A percentile compares a stretch with the other conserved stretches of the same genome.
Evolutionary conservation across 2,888 invertebrate genomes (phyloP).

Genomic region (Mantis religiosa): DNA sequence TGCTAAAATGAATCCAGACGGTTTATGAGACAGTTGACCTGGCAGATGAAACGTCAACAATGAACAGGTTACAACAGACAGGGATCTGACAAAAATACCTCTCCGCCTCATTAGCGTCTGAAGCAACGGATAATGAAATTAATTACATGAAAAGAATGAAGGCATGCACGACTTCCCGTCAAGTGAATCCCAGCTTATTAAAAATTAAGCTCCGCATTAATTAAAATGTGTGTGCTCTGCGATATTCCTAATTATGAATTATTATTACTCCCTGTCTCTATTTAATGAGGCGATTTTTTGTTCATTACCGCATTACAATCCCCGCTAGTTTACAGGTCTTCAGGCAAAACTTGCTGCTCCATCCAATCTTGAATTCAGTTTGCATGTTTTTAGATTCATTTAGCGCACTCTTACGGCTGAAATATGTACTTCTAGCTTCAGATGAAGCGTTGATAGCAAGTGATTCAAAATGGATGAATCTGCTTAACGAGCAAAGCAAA

Average conservation of each 20-base stretch:
- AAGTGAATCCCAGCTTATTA: not conserved
- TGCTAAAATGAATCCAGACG: no score
- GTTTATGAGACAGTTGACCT: no score
- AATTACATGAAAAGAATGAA: not conserved
- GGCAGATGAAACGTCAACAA: no score
- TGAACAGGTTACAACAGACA: no score
- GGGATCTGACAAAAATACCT: no score
- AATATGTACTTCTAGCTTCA: no score
- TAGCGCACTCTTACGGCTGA: no score
- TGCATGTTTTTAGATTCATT: not conserved
- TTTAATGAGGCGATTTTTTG: not conserved
- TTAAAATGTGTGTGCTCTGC: not conserved
- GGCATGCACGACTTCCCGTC: not conserved
- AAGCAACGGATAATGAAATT: not conserved
- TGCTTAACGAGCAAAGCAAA: no score
- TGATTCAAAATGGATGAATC: no score
- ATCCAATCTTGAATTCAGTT: not conserved
- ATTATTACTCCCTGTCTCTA: not conserved
- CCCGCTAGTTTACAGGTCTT: not conserved
- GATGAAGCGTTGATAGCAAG: no score
- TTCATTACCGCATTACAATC: not conserved
- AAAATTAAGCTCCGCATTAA: not conserved
- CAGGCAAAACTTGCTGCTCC: not conserved
- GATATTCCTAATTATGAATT: not conserved
- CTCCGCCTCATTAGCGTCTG: no score